A percentile compares a stretch with the other conserved stretches of the same genome.
These are phyloP conservation scores for Pseudoatta argentina DNA, from an alignment of 1,140 invertebrate species.

Conservation along the genomic window DNA sequence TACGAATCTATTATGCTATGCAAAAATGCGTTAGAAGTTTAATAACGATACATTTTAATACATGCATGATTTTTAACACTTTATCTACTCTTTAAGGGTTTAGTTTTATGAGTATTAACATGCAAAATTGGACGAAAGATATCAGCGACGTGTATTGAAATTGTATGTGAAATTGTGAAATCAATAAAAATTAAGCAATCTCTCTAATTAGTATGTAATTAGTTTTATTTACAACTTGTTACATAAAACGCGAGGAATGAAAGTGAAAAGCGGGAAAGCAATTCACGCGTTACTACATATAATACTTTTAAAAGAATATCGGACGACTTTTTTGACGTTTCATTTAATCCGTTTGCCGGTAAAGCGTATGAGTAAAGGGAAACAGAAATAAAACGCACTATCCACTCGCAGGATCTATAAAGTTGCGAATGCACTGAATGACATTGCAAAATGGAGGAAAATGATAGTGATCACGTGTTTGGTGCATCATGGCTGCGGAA, in stretches of 20 bases:
- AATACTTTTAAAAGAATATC: slow-evolving; percentile 13
- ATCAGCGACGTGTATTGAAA: too few species aligned
- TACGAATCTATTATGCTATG: neutral
- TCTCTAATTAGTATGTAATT: neutral
- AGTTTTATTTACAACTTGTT: neutral
- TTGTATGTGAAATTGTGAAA: neutral
- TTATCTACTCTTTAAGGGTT: neutral
- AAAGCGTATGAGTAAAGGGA: neutral
- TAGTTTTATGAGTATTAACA: neutral
- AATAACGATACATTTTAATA: neutral
- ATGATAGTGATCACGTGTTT: slow-evolving; percentile 64
- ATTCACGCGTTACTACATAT: neutral
- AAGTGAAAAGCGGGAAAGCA: neutral
- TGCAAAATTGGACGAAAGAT: neutral
- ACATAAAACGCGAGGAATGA: neutral
- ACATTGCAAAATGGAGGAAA: slow-evolving; percentile 17
- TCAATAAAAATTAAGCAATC: neutral
- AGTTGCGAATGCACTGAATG: slow-evolving; percentile 28
- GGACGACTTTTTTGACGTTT: slow-evolving; percentile 17
- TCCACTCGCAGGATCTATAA: slow-evolving; percentile 5
- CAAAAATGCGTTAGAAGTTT: slow-evolving; percentile 10
- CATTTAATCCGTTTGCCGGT: slow-evolving; percentile 18
- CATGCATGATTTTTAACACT: neutral
- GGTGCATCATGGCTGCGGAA: slow-evolving; percentile 41
- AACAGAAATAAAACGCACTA: slow-evolving; percentile 23